Evolutionary conservation across 2,888 invertebrate species (phyloP).

Genomic region (Oxystoma pomonae): DNA sequence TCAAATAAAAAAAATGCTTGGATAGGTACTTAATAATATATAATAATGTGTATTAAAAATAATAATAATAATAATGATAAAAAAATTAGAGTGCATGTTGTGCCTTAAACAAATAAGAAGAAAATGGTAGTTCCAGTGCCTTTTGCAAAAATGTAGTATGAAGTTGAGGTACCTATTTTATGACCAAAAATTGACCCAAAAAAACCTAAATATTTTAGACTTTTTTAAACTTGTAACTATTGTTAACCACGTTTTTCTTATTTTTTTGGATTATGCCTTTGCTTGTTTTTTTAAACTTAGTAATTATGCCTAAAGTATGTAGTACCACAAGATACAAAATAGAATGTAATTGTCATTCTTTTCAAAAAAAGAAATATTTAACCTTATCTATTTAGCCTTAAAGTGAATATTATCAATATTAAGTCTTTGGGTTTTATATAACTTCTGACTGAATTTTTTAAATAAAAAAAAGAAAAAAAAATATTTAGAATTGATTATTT

Average conservation of each 20-base stretch:
- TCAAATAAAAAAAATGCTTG: no score
- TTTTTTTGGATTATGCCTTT: background rate
- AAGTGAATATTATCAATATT: background rate
- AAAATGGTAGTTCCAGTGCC: background rate
- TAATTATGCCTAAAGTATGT: no score
- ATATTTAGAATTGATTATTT: no score
- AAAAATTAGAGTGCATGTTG: background rate
- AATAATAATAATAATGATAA: no score
- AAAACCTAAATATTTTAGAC: background rate
- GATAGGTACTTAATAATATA: no score
- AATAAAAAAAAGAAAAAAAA: background rate
- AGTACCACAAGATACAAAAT: background rate
- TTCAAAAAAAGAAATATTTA: background rate
- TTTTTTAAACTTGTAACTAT: no score
- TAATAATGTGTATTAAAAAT: no score
- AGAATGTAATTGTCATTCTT: background rate
- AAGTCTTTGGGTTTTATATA: background rate
- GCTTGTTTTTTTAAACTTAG: background rate
- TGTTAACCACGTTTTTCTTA: no score
- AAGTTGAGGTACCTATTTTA: background rate
- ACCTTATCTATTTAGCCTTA: background rate
- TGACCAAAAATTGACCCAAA: background rate
- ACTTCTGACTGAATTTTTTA: background rate
- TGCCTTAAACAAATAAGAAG: background rate
- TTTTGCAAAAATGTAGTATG: background rate